Percentiles rank a stretch among this genome's conserved stretches.
phyloP scores from a whole-genome alignment of 2,888 invertebrate genomes.

The Athalia cordata region DNA sequence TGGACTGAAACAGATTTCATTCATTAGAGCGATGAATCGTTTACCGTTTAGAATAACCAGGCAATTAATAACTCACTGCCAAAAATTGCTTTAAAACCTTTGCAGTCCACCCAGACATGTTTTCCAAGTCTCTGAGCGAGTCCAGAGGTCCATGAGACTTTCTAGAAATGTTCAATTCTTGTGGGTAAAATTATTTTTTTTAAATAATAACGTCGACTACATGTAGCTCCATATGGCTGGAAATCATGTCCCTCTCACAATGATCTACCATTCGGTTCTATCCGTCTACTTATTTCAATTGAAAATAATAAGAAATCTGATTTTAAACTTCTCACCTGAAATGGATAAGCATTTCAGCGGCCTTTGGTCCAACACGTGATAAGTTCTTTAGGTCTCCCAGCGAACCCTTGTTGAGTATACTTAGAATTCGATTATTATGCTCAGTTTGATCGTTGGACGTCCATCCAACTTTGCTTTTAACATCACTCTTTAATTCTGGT shows the following conservation, averaged over 20 bases:
- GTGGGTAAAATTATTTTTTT: not conserved
- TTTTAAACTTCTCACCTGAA: constrained; percentile 5
- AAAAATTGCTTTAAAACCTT: constrained; percentile 24
- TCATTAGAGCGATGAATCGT: not conserved
- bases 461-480: not conserved
- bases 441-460: not conserved
- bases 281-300: not conserved
- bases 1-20: constrained; percentile 16
- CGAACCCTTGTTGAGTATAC: constrained; percentile 14
- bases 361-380: constrained; percentile 14
- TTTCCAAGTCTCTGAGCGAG: not conserved
- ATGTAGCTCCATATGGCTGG: not conserved
- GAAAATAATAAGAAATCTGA: not conserved
- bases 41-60: not conserved
- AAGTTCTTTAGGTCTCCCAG: not conserved
- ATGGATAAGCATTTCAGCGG: constrained; percentile 16
- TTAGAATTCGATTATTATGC: constrained; percentile 21
- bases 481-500: not conserved
- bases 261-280: too few species aligned
- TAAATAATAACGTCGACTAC: not conserved
- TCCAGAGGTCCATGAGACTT: not conserved
- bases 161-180: constrained; percentile 8
- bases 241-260: not conserved
- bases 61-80: constrained; percentile 1
- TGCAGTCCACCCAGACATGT: constrained; percentile 27